Base-by-base conservation (phyloP, 2,888 invertebrate genomes). In the Drosophila melanosoma region DNA sequence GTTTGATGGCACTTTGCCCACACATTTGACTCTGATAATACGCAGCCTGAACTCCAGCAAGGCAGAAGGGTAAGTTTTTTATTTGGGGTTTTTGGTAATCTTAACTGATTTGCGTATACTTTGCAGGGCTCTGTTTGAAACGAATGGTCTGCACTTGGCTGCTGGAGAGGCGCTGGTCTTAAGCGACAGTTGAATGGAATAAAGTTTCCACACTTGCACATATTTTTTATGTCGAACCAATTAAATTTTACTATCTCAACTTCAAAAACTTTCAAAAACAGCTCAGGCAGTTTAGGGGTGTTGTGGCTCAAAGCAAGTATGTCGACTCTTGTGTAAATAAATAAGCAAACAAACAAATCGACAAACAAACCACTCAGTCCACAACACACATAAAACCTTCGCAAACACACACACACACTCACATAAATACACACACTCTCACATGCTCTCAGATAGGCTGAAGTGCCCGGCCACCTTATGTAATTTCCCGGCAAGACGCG, bases 291-390 rank as follows among this genome's bases (percentile, higher is more conserved):
- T 26, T 59, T 71, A 35, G 49, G 53, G 45, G 53, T 71, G 67
- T 66, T 70, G 53, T 67, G 72, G 57, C 76, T 69, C 58, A 74
- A 74, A 79, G 89, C 74, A 83, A 83, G 74, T 74, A 69, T 69
- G 68, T 60, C 71, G 69, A 45, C 53, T 75, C 82, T 66, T 82
- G 64, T 75, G 73, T 74, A 84, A 86, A 86, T 77, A 74, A 71
- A 75, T 73, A 77, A 77, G 33, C 57, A 68, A 63, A 57, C 70
- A 73, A 85, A 79, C 73, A 73, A 78, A 82, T 79, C 82, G 72
- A 82, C 79, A 84, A 87, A 82, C 86, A 90, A 90, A 69, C 71
- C 86, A 76, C 85, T 76, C 71, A 65, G 57, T 32, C 35, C 26
- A 49, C 59, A 60, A 29, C 61, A 48, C 61, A 48, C 35, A 45